Base-by-base conservation (phyloP, 2,113 vertebrate species). In the Gallinago undulata region DNA sequence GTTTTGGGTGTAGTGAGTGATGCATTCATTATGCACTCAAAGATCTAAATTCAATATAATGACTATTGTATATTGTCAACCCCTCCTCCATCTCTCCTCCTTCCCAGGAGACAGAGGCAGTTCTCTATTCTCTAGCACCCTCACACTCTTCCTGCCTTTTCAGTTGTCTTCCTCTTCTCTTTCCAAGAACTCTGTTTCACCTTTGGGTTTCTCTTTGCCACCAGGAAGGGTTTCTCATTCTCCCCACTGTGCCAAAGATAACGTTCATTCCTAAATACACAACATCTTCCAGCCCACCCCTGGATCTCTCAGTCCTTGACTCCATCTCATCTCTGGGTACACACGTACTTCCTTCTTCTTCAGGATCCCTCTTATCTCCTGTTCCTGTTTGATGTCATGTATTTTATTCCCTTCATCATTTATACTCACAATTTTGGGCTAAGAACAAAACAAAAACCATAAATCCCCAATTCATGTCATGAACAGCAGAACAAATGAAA, bases 401-500 rank as follows among this genome's bases (percentile, higher is more conserved):
- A 22, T 89, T 89, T 70, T 59, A 67, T 64, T 89, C 23, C 19
- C 51, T 73, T 85, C 41, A 66, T 31, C 5, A 3, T 51, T 81
- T 57, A 50, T 23, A 66, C 9, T 90, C 75, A 73, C 27, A 70
- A 28, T 43, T 93, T 77, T 75, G 75, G 47, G 47, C 67, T 37
- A 84, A 74, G 62, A 70, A 45, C 68, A 82, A 84, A 95, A 78
- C 14, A 30, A 91, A 89, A 93, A 24, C 16, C 51, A 75, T 37
- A 91, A 81, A 91, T 89, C 81, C 47, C 28, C 55, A 81, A 57
- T 86, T 78, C 13, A 2, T 55, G 59, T 57, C 63, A 96, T 30
- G 67, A 92, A 74, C 51, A 93, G 84, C 63, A 92, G 83, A 55
- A 92, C 55, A 92, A 91, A 84, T 39, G 13, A 66, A 90, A 96